Evolutionary conservation across 2,113 vertebrate genomes (phyloP).

Genomic region (Eira barbara): DNA sequence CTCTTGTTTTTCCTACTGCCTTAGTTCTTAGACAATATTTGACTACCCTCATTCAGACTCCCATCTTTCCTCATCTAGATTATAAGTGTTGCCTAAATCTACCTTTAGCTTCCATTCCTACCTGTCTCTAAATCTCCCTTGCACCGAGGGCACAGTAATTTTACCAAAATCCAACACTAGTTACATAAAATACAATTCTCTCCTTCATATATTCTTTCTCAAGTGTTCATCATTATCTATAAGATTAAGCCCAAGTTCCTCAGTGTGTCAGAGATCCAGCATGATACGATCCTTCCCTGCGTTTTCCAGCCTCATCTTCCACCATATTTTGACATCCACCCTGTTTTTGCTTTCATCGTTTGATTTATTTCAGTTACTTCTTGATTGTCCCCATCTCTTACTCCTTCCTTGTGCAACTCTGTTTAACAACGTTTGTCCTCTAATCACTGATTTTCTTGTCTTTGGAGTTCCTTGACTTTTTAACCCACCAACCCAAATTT

Average conservation of each 20-base stretch:
- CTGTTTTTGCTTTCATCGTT: background rate
- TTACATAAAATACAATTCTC: background rate
- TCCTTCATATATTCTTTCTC: background rate
- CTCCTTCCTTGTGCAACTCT: background rate
- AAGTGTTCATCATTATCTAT: background rate
- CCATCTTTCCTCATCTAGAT: background rate
- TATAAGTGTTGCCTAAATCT: background rate
- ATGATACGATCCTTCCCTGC: background rate
- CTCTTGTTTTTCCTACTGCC: background rate
- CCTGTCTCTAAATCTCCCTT: background rate
- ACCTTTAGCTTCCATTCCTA: background rate
- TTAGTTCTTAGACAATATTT: background rate
- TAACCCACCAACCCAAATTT: background rate
- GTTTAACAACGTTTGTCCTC: background rate
- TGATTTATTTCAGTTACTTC: background rate
- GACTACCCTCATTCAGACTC: background rate
- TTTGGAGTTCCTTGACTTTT: slow-evolving; percentile 16
- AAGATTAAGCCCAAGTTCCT: slow-evolving; percentile 36
- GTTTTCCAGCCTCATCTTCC: background rate
- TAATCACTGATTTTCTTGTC: background rate
- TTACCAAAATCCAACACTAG: background rate
- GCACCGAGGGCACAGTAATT: background rate
- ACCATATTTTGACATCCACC: background rate
- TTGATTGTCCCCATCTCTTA: background rate
- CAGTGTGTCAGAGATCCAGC: background rate